These are phyloP conservation scores for Pollenia labialis DNA, from an alignment of 2,888 invertebrate genomes.

Conservation along the genomic window DNA sequence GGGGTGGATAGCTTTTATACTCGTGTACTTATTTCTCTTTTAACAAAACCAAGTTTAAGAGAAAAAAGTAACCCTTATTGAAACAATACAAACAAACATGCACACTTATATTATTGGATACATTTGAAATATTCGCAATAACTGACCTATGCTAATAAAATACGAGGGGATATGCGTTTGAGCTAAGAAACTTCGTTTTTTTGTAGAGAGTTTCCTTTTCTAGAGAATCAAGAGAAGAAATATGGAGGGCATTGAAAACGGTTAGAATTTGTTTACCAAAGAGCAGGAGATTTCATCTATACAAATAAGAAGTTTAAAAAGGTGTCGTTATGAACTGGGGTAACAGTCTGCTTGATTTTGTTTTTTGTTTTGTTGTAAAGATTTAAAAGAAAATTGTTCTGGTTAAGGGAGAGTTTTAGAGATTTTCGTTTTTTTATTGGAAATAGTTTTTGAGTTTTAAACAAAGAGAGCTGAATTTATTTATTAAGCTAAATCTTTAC, in stretches of 20 bases:
- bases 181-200: background rate
- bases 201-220: background rate
- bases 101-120: background rate
- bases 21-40: background rate
- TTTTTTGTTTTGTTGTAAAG: background rate
- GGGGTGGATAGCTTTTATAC: conserved; percentile 1
- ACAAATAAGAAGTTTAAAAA: background rate
- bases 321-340: background rate
- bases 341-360: no score
- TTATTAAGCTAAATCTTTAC: background rate
- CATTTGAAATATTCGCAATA: background rate
- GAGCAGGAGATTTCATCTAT: background rate
- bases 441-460: background rate
- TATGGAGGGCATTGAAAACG: conserved; percentile 2
- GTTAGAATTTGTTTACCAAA: background rate
- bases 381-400: conserved; percentile 4
- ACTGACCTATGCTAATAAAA: conserved; percentile 60
- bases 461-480: conserved; percentile 49
- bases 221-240: background rate
- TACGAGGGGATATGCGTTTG: background rate
- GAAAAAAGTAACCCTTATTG: conserved; percentile 26
- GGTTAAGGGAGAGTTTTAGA: background rate
- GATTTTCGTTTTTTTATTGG: background rate
- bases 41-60: conserved; percentile 55
- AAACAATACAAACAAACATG: background rate